Percentiles rank a stretch among this genome's conserved stretches.
These are phyloP conservation scores for Pseudochromis fuscus DNA, from an alignment of 2,797 vertebrate species.

Conservation along the genomic window DNA sequence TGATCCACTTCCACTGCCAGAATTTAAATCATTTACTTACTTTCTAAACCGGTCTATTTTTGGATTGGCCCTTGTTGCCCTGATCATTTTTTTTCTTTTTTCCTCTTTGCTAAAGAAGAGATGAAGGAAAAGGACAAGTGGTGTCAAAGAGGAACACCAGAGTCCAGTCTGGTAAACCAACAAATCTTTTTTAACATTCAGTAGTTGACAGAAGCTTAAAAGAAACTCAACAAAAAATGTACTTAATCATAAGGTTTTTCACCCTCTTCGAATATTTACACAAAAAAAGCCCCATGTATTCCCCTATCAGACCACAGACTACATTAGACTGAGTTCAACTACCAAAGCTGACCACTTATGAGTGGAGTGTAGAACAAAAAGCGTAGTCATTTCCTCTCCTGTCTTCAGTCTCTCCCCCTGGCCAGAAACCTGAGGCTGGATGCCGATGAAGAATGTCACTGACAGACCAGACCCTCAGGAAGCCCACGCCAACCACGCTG, in stretches of 20 bases:
- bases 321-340: slow-evolving; percentile 31
- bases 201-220: background rate
- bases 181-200: slow-evolving; percentile 15
- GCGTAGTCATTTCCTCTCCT: slow-evolving; percentile 69
- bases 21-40: background rate
- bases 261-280: slow-evolving; percentile 1
- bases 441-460: slow-evolving; percentile 69
- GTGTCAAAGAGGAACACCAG: background rate
- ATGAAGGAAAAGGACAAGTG: background rate
- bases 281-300: slow-evolving; percentile 55
- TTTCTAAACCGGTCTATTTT: background rate
- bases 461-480: slow-evolving; percentile 63
- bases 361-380: slow-evolving; percentile 54
- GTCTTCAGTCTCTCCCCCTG: slow-evolving; percentile 51
- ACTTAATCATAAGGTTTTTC: slow-evolving; percentile 9
- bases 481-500: slow-evolving; percentile 63
- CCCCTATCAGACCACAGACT: slow-evolving; percentile 54
- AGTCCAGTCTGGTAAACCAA: background rate
- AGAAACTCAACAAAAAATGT: slow-evolving; percentile 2
- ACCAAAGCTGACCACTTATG: slow-evolving; percentile 55
- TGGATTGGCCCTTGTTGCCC: background rate
- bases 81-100: background rate
- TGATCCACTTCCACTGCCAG: background rate
- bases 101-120: background rate
- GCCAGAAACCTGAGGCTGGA: slow-evolving; percentile 72